phyloP scores from a whole-genome alignment of 1,140 invertebrate species.

The Cylas formicarius region DNA sequence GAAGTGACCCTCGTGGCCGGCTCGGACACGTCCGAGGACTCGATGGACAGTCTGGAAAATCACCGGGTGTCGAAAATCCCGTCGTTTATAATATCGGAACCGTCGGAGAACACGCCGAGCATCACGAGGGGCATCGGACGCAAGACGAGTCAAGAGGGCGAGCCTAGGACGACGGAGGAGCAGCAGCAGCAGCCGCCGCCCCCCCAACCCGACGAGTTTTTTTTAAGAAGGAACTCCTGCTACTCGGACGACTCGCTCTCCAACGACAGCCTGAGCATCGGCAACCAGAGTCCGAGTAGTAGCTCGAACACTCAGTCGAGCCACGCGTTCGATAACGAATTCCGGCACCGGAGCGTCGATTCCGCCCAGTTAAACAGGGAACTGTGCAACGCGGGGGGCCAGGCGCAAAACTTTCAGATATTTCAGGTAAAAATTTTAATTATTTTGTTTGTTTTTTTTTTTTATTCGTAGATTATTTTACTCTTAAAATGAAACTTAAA shows the following conservation, averaged over 20 bases:
- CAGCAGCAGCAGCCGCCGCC: constrained; percentile 12
- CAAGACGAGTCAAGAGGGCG: constrained; percentile 54
- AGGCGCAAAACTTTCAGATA: constrained; percentile 32
- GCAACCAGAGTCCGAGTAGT: constrained; percentile 37
- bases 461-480: too few relatives aligned
- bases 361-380: constrained; percentile 28
- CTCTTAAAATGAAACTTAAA: too few relatives aligned
- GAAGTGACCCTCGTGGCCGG: constrained; percentile 69
- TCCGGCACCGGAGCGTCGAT: constrained; percentile 20
- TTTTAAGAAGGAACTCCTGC: constrained; percentile 44
- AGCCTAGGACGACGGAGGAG: constrained; percentile 13
- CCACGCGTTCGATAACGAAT: constrained; percentile 28
- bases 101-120: constrained; percentile 67
- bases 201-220: constrained; percentile 31
- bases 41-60: constrained; percentile 53
- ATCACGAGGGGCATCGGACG: constrained; percentile 72
- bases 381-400: constrained; percentile 23
- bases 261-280: constrained; percentile 46
- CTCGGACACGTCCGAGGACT: constrained; percentile 54
- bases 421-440: too few relatives aligned
- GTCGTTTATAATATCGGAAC: constrained; percentile 46
- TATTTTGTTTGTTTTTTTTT: too few relatives aligned
- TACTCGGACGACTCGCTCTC: constrained; percentile 61
- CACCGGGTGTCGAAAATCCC: constrained; percentile 39
- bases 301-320: constrained; percentile 38